phyloP scores from a whole-genome alignment of 2,888 invertebrate genomes.

The Hypena proboscidalis region DNA sequence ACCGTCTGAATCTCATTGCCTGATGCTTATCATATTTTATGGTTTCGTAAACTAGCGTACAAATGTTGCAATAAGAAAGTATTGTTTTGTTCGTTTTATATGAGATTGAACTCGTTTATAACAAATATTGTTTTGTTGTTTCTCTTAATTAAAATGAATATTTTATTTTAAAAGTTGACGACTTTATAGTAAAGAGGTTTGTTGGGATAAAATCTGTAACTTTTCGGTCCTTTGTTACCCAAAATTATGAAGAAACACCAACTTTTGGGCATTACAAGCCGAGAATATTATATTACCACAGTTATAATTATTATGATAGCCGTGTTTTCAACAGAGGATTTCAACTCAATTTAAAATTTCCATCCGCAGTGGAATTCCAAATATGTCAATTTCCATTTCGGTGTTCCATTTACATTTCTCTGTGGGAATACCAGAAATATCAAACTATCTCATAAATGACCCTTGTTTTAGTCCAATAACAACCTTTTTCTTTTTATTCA shows the following conservation, averaged over 20 bases:
- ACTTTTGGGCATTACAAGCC: background rate
- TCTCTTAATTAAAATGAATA: background rate
- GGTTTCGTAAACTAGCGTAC: slow-evolving; percentile 68
- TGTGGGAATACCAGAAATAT: slow-evolving; percentile 19
- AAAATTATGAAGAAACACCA: slow-evolving; percentile 5
- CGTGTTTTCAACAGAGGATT: slow-evolving; percentile 26
- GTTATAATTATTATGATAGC: slow-evolving; percentile 29
- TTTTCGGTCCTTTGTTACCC: slow-evolving; percentile 3
- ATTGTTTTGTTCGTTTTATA: slow-evolving; percentile 58
- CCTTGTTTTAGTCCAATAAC: slow-evolving; percentile 10
- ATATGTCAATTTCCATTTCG: slow-evolving; percentile 39
- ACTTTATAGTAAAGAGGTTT: background rate
- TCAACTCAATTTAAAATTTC: slow-evolving; percentile 44
- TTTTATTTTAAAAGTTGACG: background rate
- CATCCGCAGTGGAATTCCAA: slow-evolving; percentile 30
- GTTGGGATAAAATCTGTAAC: background rate
- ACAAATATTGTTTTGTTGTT: slow-evolving; percentile 1
- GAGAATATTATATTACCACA: slow-evolving; percentile 25
- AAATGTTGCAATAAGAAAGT: slow-evolving; percentile 65
- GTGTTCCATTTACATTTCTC: slow-evolving; percentile 24
- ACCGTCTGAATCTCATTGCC: slow-evolving; percentile 72
- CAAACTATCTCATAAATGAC: slow-evolving; percentile 29
- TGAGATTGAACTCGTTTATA: slow-evolving; percentile 15
- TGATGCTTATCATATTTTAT: slow-evolving; percentile 81
- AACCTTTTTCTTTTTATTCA: background rate